Conservation (phyloP, 2,797 vertebrate genomes). For the Merluccius polli region DNA sequence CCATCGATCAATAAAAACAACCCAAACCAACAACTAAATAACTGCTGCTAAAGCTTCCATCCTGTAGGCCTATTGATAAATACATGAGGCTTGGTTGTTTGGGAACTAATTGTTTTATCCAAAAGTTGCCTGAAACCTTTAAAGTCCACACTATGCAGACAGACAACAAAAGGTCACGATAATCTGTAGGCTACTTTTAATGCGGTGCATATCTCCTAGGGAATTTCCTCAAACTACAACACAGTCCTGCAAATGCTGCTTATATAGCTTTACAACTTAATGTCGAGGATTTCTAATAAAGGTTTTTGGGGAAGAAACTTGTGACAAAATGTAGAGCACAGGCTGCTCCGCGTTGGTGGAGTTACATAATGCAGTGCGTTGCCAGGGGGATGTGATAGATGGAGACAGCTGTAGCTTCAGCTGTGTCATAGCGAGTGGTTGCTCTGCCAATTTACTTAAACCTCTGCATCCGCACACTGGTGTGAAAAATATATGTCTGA, state of each 20-base stretch:
- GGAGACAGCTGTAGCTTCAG: conserved; percentile 5
- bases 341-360: conserved; percentile 20
- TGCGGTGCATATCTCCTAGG: not conserved
- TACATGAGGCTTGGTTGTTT: not conserved
- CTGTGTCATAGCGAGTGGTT: conserved; percentile 5
- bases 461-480: conserved; percentile 6
- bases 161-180: too few relatives aligned
- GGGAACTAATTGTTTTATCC: not conserved
- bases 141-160: too few relatives aligned
- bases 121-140: not conserved
- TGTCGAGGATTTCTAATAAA: not conserved
- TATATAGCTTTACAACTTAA: not conserved
- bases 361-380: conserved; percentile 36
- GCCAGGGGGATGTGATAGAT: conserved; percentile 20
- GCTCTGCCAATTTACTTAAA: conserved; percentile 11
- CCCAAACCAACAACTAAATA: not conserved
- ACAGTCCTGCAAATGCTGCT: not conserved
- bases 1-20: not conserved
- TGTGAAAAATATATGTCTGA: conserved; percentile 8
- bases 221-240: not conserved
- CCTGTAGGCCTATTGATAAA: not conserved
- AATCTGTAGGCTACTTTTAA: not conserved
- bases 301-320: not conserved
- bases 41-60: not conserved
- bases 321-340: conserved; percentile 25